phyloP scores from a whole-genome alignment of 2,113 vertebrate genomes.

The Ctenodactylus gundi region DNA sequence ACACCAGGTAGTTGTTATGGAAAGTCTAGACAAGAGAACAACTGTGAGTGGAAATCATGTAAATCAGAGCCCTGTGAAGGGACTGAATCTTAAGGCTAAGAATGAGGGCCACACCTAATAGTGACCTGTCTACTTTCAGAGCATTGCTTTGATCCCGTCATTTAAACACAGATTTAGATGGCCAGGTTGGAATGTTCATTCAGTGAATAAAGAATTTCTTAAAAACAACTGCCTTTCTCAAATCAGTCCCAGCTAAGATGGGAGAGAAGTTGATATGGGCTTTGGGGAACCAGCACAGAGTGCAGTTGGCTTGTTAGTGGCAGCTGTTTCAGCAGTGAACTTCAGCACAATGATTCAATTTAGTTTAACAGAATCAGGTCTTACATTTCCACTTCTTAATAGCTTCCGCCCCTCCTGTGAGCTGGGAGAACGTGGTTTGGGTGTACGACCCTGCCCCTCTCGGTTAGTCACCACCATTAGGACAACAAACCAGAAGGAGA shows the following conservation, averaged over 20 bases:
- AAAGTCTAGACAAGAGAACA: not conserved
- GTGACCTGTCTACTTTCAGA: not conserved
- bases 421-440: slow-evolving; percentile 2
- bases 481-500: slow-evolving; percentile 36
- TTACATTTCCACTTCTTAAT: slow-evolving; percentile 61
- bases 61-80: no score
- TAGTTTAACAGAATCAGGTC: slow-evolving; percentile 36
- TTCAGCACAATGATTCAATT: slow-evolving; percentile 54
- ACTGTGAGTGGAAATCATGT: no score
- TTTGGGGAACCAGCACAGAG: not conserved
- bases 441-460: not conserved
- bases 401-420: slow-evolving; percentile 15
- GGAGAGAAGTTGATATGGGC: slow-evolving; percentile 5
- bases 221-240: slow-evolving; percentile 24
- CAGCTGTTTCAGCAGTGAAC: slow-evolving; percentile 60
- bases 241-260: slow-evolving; percentile 40
- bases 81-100: not conserved
- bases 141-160: not conserved
- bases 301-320: slow-evolving; percentile 1
- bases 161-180: slow-evolving; percentile 16
- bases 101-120: not conserved
- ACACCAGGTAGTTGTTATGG: not conserved
- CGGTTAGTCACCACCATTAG: slow-evolving; percentile 58
- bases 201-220: not conserved
- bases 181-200: not conserved